Base-by-base conservation (phyloP, 1,140 invertebrate species). In the Pteromalus puparum region DNA sequence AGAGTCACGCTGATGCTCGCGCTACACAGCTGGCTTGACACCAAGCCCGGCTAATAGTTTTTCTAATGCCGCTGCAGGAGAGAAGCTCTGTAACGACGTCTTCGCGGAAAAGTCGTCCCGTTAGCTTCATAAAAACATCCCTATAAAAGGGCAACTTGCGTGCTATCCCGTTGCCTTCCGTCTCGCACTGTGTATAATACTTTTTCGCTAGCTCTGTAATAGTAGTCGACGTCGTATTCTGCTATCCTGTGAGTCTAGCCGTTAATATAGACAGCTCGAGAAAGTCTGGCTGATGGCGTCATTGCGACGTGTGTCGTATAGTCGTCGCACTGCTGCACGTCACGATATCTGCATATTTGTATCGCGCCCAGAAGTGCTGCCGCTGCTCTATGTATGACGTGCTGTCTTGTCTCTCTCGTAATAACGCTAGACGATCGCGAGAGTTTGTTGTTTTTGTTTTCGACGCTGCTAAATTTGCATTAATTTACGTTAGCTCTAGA, bases 101-200 rank as follows among this genome's bases (percentile, higher is more conserved):
- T 30, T 10, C 67, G 26, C 67, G 67, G 24, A 30, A 30, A 26
- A 70, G 28, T 13, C 67, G 26, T 26, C 28, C 67, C 67, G 24
- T 28, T 70, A 28, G 67, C 24, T 38, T 5, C 46, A 6, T 46
- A 61, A 77, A 77, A 77, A 28, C 46, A 53, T 61, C 48, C 75
- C 48, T 77, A 65, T 77, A 77, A 61, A 77, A 77, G 46, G 48
- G 75, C 75, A 77, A 18, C 76, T 65, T 28, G 42, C 53, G 34
- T 28, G 42, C 42, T 48, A 10, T 24, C 67, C 28, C 67, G 67
- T 70, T 70, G 67, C 46, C 34, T 67, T 24, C 53, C 67, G 67
- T 18, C 26, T 78, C 48, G 65, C n/a, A n/a, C 46, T 21, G n/a
- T 26, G 65, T 67, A 26, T n/a, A 61, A 18, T n/a, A n/a, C 53